Evolutionary conservation across 2,797 vertebrate genomes (phyloP), one percentile per base, ranked within the genome.

Genomic region (Ibycter americanus): DNA sequence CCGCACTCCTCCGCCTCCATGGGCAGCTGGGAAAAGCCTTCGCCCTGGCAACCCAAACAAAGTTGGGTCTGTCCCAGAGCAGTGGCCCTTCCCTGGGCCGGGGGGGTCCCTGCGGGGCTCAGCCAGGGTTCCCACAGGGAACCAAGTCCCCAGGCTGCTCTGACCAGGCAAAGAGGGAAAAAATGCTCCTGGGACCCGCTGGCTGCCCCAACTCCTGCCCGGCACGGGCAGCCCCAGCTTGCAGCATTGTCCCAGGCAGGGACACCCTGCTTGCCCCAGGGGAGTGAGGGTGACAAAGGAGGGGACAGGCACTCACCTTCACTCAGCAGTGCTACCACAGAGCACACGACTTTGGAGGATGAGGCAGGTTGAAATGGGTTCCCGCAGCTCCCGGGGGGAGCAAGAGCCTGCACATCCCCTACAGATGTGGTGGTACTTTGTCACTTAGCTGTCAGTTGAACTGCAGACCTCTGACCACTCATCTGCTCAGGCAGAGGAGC

Each of bases 31-130:
- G 87, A 92, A 91, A 83, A 88, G 80, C 82, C 65, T 94, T 85
- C 6, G 11, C 85, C 89, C 46, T 95, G 94, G 93, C 96, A 98
- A 94, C 94, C 46, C 0, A 85, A 86, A 93, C 96, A 96, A 96
- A 94, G 78, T 84, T 90, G 71, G 76, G 94, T 90, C 94, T 93
- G 92, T 92, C 78, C 82, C 0, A 0, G 27, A 68, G 34, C 36
- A 27, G 42, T 22, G 6, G 83, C 72, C 65, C 15, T 8, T 65
- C 77, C 79, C 29, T 4, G 4, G 49, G 63, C 31, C 56, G 54
- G 11, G 40, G 31, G 19, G 26, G 18, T 22, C 84, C 62, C 5
- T 3, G 44, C 4, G 0, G 27, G 19, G 15, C 74, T 96, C 70
- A 61, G 4, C 36, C 0, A 0, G 21, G 58, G 18, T 52, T 93